Base-by-base conservation (phyloP, 1,140 invertebrate species). In the Battus philenor region DNA sequence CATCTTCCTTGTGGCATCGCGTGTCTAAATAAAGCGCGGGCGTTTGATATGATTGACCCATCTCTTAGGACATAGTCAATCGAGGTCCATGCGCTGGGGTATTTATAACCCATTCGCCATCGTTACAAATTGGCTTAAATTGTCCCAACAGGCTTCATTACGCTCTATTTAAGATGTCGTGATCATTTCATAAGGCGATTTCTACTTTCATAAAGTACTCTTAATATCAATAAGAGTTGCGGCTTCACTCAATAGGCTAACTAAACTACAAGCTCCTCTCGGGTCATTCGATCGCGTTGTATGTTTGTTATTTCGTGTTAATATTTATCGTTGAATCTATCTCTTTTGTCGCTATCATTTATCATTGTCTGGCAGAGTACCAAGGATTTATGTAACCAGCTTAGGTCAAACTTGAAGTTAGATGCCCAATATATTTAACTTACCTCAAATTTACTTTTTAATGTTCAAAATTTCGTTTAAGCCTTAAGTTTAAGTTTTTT, bases 121-220 rank as follows among this genome's bases (percentile, higher is more conserved):
- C 54, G 45, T 49, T 54, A 47, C 47, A 66, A 77, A 77, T 78
- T 78, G 67, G 50, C 44, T 60, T 43, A 69, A 75, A 63, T 70
- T 59, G 62, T 59, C 47, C 54, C 57, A 70, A 66, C 59, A 54
- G 69, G 58, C 64, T 69, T 69, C 59, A 73, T 75, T 78, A 64
- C 53, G 63, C 45, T 60, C 57, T 56, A 71, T 70, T 74, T 64
- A 61, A 65, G 47, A 50, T 47, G 27, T 32, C 46, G 49, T 4
- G 27, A 49, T 47, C 36, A 51, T 46, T 50, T 39, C 46, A 54
- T 53, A 39, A 56, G 32, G 34, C 41, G 11, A 24, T 39, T 44
- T 44, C 44, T 44, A 45, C 47, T 52, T 50, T 48, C 22, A 29
- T 17, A 48, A 16, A 34, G 34, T 49, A 43, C 38, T 34, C 27